Base-by-base conservation (phyloP, 1,140 invertebrate species). In the Drosophila orosa region DNA sequence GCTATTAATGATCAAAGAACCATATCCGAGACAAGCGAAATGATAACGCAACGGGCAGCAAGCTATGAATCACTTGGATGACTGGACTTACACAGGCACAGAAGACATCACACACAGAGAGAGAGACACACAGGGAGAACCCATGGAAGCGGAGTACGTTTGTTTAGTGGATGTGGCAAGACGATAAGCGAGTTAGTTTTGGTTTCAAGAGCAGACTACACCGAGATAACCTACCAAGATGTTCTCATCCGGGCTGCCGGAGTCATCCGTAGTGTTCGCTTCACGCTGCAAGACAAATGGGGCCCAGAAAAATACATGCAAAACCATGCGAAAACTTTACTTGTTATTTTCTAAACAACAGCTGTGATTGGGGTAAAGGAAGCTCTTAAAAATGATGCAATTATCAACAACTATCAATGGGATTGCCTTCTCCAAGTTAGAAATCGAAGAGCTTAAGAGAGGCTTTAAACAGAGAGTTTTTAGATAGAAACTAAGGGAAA, bases 191-290 rank as follows among this genome's bases (percentile, higher is more conserved):
- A 60, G 82, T 87, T 83, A 79, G 84, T 89, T 82, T 33, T 54
- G 13, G 24, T n/a, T 25, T 52, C 17, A 42, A 27, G 29, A 29
- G 50, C 59, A 60, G 22, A 68, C 62, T 58, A 69, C 44, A 78
- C 19, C 33, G 17, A 66, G 25, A 55, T 77, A 74, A 90, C 92
- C 58, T 92, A 93, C 93, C 92, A 93, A 91, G 55, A 93, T 80
- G 89, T 93, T 93, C 78, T 93, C 93, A 90, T 93, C 93, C 62
- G 94, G 93, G 68, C 93, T 93, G 80, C 94, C 93, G 91, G 83
- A 87, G 60, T 92, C 74, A 74, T 73, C 75, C 22, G 71, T 44
- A 25, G 66, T 48, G 45, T 74, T 67, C 60, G 58, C 54, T 81
- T 90, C 85, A 42, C 75, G 63, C 80, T 90, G 75, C 47, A 83